Evolutionary conservation across 2,888 invertebrate genomes (phyloP).

Genomic region (Cantharis lateralis): DNA sequence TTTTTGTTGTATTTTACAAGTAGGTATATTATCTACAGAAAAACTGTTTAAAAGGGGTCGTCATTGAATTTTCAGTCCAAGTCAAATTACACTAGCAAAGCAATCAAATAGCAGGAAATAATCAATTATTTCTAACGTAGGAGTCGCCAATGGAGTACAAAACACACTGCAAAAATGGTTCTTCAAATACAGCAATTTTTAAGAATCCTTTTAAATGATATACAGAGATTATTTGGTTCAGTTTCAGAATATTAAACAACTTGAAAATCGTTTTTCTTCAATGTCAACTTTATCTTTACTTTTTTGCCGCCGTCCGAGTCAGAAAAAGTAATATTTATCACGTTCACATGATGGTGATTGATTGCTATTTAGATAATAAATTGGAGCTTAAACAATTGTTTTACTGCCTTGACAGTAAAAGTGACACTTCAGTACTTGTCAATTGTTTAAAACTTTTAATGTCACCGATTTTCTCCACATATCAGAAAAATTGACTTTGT

Average conservation of each 20-base stretch:
- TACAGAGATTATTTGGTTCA: background rate
- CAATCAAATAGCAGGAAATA: background rate
- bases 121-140: background rate
- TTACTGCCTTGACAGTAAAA: no score
- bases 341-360: no score
- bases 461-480: no score
- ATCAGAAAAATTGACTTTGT: no score
- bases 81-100: background rate
- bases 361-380: no score
- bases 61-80: background rate
- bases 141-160: background rate
- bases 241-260: background rate
- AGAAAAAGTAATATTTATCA: no score
- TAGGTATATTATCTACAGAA: background rate
- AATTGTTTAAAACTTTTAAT: no score
- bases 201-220: background rate
- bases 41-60: background rate
- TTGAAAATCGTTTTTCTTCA: no score
- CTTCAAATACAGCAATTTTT: background rate
- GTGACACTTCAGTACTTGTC: no score
- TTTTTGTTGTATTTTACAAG: background rate
- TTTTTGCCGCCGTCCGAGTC: no score
- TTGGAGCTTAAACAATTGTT: no score
- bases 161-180: background rate
- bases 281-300: no score